Percentiles rank a stretch among this genome's conserved stretches.
These are phyloP conservation scores for Mactra quadrangularis DNA, from an alignment of 1,140 invertebrate species.

Conservation along the genomic window DNA sequence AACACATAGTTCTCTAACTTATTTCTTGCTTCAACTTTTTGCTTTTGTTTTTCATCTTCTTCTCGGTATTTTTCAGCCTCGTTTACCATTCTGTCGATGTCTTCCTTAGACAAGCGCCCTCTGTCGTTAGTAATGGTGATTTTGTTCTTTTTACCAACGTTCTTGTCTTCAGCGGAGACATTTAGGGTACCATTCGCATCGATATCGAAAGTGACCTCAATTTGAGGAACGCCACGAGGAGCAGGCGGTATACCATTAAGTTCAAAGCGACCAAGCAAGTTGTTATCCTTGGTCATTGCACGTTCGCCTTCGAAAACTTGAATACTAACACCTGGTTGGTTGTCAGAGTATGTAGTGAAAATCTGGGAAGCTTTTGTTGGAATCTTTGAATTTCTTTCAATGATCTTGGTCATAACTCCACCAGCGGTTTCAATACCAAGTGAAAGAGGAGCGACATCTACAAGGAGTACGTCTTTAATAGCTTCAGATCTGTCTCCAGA, in stretches of 20 bases:
- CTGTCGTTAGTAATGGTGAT: slow-evolving; percentile 86
- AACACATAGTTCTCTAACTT: slow-evolving; percentile 91
- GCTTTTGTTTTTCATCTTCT: slow-evolving; percentile 81
- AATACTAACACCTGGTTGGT: slow-evolving; percentile 90
- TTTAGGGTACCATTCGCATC: slow-evolving; percentile 84
- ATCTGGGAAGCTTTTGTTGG: slow-evolving; percentile 79
- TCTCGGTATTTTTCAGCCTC: slow-evolving; percentile 86
- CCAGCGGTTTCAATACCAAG: slow-evolving; percentile 86
- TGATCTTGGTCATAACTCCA: slow-evolving; percentile 86
- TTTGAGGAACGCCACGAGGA: slow-evolving; percentile 93
- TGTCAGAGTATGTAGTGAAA: slow-evolving; percentile 84
- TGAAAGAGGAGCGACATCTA: slow-evolving; percentile 82
- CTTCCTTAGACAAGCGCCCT: slow-evolving; percentile 85
- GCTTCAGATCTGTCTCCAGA: slow-evolving; percentile 73
- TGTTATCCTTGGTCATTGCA: slow-evolving; percentile 87
- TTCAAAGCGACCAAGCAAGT: slow-evolving; percentile 96
- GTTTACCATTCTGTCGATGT: slow-evolving; percentile 86
- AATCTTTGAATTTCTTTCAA: slow-evolving; percentile 79
- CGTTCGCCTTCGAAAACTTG: slow-evolving; percentile 87
- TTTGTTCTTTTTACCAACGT: slow-evolving; percentile 94
- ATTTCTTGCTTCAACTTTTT: slow-evolving; percentile 79
- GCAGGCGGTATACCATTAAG: slow-evolving; percentile 96
- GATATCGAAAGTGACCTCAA: slow-evolving; percentile 87
- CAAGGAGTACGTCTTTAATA: slow-evolving; percentile 79
- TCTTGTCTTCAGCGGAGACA: slow-evolving; percentile 89